Conservation (phyloP, 2,797 vertebrate genomes). For the Typhlichthys subterraneus region DNA sequence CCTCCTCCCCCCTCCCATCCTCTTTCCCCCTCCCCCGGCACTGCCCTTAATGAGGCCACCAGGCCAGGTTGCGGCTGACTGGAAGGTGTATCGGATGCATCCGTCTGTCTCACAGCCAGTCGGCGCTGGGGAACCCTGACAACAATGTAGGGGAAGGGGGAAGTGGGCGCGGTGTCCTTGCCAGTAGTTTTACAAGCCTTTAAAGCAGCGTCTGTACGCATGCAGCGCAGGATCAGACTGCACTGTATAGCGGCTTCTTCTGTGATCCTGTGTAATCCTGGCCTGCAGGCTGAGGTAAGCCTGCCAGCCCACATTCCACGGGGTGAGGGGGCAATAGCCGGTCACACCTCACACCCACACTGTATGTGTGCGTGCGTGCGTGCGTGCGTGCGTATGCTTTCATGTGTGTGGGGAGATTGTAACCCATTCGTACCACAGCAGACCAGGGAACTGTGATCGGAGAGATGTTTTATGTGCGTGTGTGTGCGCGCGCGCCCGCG, state of each 20-base stretch:
- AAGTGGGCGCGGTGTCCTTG: too few relatives aligned
- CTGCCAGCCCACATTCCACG: conserved; percentile 54
- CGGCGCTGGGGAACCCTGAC: too few relatives aligned
- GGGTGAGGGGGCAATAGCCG: conserved; percentile 21
- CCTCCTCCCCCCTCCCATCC: too few relatives aligned
- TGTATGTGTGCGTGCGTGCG: conserved; percentile 15
- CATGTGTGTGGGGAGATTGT: too few relatives aligned
- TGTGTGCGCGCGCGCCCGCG: not conserved
- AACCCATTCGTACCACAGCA: too few relatives aligned
- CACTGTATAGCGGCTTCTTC: not conserved
- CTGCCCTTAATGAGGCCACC: conserved; percentile 24
- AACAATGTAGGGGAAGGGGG: too few relatives aligned
- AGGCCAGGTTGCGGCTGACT: conserved; percentile 2
- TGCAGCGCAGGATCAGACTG: conserved; percentile 3
- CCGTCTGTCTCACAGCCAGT: not conserved
- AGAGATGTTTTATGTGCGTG: conserved; percentile 3
- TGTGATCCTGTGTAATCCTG: conserved; percentile 7
- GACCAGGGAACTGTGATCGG: too few relatives aligned
- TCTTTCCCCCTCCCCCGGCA: not conserved
- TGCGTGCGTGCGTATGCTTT: not conserved
- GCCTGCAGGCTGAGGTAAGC: conserved; percentile 21
- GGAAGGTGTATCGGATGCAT: not conserved
- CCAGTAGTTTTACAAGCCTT: not conserved
- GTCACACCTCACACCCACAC: conserved; percentile 29
- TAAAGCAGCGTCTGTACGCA: too few relatives aligned